Percentiles rank a stretch among this genome's conserved stretches.
Conservation (phyloP, 2,113 vertebrate species). For the Halcyon malimbica region DNA sequence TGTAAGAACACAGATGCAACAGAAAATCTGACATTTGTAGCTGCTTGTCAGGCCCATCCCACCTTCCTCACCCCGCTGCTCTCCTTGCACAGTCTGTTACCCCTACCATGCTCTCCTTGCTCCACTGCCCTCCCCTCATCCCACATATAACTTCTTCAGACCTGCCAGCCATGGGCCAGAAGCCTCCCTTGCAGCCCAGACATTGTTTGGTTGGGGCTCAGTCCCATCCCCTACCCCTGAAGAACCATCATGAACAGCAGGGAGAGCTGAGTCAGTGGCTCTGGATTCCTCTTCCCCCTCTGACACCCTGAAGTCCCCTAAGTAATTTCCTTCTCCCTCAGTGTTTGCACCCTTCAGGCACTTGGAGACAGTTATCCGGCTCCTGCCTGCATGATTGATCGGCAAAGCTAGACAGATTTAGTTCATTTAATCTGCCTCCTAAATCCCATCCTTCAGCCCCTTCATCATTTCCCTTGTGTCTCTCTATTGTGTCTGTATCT, state of each 20-base stretch:
- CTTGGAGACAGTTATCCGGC: neutral
- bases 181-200: neutral
- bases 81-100: accelerated
- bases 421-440: conserved; percentile 44
- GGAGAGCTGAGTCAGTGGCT: neutral
- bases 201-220: accelerated
- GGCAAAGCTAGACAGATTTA: conserved; percentile 42
- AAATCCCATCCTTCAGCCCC: conserved; percentile 36
- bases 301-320: neutral
- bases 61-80: accelerated
- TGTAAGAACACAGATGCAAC: accelerated
- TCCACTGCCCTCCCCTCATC: neutral
- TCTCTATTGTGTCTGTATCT: neutral
- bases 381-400: conserved; percentile 31
- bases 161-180: neutral
- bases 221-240: neutral
- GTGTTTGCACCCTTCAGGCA: conserved; percentile 3
- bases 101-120: neutral
- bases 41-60: neutral
- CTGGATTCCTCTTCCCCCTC: neutral
- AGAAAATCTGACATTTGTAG: neutral
- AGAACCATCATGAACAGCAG: accelerated
- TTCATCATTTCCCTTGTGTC: neutral
- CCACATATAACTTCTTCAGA: neutral
- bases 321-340: neutral